Evolutionary conservation across 30 jellyfish, hydroid and myxozoan genomes (phyloP), one percentile per base, ranked within the genome.

Genomic region (Cassiopea xamachana): DNA sequence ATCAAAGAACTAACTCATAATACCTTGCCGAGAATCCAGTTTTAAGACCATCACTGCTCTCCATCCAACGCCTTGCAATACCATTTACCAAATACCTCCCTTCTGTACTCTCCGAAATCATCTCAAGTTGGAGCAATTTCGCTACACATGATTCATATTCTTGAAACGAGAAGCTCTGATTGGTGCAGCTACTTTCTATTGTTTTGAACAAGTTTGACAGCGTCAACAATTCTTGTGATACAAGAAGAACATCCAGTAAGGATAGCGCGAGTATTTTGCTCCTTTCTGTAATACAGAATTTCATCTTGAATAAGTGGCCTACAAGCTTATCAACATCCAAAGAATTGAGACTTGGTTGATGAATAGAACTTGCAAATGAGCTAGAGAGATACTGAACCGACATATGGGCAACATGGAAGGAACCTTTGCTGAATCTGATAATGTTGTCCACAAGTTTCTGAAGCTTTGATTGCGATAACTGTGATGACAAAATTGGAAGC

Each of bases 351-450:
- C 75, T 87, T 48, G 94, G 94, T 47, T 60, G 75, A 27, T 76
- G 81, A 6, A 45, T 45, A 5, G 68, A 17, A 44, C 84, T 87
- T 61, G 94, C 47, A 74, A 76, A 85, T 1, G 87, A 85, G 10
- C 87, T 64, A 2, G 93, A 48, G 17, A 76, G 71, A 48, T 87
- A 87, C 8, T 87, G 83, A 27, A 87, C 78, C n/a, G 94, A 77
- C 94, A 87, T 87, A 69, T 46, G 76, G 7, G 88, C 94, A 62
- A 76, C 75, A 9, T 87, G 89, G 79, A 87, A 87, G 46, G 94
- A 87, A 2, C 97, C 97, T 72, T 49, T 76, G 58, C 97, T 90
- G 81, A 58, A 74, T 47, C 88, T 55, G 59, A 90, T 89, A 60
- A 90, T 68, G 73, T 90, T 82, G 68, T 90, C 97, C 6, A 90